Conservation (phyloP, 2,797 vertebrate genomes). For the Hipposideros larvatus region DNA sequence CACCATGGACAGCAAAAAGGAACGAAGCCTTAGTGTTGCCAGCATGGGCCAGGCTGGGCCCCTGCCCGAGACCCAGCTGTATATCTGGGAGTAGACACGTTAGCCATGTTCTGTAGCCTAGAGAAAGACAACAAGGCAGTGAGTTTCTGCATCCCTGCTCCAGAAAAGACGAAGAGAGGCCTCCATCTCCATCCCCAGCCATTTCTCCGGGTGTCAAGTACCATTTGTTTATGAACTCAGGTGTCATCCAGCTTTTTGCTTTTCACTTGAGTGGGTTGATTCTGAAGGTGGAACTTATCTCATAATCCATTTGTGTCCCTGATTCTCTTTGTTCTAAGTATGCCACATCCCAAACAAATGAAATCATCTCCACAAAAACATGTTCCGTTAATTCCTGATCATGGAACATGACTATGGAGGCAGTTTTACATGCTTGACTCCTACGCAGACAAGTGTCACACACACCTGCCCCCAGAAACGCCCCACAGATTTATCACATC, state of each 20-base stretch:
- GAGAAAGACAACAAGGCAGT: too few relatives aligned
- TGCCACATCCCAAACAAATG: background rate
- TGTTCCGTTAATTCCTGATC: background rate
- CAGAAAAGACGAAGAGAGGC: background rate
- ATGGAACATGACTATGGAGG: background rate
- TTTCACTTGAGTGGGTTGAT: slow-evolving; percentile 37
- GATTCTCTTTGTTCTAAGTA: slow-evolving; percentile 47
- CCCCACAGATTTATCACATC: background rate
- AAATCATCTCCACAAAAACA: slow-evolving; percentile 42
- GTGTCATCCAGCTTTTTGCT: background rate
- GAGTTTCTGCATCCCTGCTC: background rate
- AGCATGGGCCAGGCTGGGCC: background rate
- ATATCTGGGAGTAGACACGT: background rate
- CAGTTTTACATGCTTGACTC: background rate
- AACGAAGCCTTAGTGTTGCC: background rate
- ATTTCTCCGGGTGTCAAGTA: background rate
- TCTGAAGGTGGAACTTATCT: slow-evolving; percentile 63
- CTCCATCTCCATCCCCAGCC: background rate
- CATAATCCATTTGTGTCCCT: background rate
- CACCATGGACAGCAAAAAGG: background rate
- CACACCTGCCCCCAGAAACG: background rate
- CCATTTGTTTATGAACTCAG: background rate
- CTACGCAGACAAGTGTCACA: background rate
- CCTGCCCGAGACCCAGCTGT: background rate
- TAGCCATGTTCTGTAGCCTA: background rate